Percentiles rank a stretch among this genome's conserved stretches.
These are phyloP conservation scores for Balearica regulorum DNA, from an alignment of 2,797 vertebrate genomes.

Conservation along the genomic window DNA sequence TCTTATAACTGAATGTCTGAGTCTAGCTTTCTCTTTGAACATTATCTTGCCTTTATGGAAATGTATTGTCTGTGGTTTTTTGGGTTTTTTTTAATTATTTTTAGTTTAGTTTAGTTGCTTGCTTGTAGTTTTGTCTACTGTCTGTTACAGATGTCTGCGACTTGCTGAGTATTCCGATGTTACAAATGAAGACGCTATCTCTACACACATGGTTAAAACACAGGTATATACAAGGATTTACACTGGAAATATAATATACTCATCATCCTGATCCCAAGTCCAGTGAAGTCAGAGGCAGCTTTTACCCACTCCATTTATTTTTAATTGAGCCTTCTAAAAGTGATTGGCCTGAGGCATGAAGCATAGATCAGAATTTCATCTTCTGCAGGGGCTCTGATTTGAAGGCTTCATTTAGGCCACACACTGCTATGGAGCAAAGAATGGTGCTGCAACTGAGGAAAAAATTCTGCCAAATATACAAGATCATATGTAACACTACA, in stretches of 20 bases:
- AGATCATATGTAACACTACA: background rate
- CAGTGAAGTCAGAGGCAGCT: background rate
- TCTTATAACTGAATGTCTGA: constrained; percentile 5
- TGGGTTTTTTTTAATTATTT: background rate
- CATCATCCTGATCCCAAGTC: background rate
- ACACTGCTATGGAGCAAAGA: background rate
- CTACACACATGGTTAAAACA: background rate
- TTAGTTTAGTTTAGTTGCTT: background rate
- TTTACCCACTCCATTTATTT: background rate
- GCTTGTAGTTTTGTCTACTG: background rate
- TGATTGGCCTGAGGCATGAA: background rate
- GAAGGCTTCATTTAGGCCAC: background rate
- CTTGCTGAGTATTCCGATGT: background rate
- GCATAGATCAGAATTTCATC: background rate
- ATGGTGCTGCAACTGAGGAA: background rate
- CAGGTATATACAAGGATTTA: background rate
- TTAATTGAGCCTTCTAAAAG: background rate
- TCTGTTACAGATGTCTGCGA: background rate
- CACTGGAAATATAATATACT: background rate
- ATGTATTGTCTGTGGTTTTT: background rate
- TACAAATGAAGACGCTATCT: background rate
- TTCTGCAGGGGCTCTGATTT: background rate
- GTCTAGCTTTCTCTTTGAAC: constrained; percentile 33
- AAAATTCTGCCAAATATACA: background rate
- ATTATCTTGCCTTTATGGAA: constrained; percentile 33